Percentiles rank a stretch among this genome's conserved stretches.
Conservation (phyloP, 2,113 vertebrate genomes). For the Falcunculus frontatus region DNA sequence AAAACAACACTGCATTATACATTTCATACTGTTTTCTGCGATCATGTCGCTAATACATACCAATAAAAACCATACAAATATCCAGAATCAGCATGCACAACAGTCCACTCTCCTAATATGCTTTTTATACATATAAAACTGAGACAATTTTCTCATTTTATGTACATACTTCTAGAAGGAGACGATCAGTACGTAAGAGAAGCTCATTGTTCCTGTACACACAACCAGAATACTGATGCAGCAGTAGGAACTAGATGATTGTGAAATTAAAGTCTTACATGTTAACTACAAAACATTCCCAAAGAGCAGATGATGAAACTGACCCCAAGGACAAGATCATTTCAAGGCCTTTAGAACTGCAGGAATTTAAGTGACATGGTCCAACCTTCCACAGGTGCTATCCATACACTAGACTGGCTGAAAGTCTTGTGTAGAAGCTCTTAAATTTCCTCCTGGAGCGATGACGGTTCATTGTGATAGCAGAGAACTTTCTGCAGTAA, state of each 20-base stretch:
- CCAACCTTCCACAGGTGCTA: not conserved
- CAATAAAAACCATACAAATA: not conserved
- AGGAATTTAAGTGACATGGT: not conserved
- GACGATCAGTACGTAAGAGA: not conserved
- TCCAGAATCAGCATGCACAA: not conserved
- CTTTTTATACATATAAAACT: not conserved
- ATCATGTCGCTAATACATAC: not conserved
- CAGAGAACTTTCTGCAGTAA: not conserved
- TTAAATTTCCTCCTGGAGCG: not conserved
- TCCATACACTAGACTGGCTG: not conserved
- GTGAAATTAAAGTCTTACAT: not conserved
- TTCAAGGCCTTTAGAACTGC: not conserved
- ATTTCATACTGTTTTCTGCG: conserved; percentile 41
- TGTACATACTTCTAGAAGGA: not conserved
- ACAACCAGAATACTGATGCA: not conserved
- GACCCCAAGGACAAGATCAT: not conserved
- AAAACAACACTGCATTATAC: conserved; percentile 87
- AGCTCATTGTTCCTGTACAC: not conserved
- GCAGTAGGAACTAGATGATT: not conserved
- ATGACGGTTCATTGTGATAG: not conserved
- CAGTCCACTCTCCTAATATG: not conserved
- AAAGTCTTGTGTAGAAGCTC: not conserved
- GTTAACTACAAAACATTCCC: not conserved
- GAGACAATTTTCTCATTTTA: not conserved
- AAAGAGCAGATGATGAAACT: not conserved